Conservation (phyloP, 2,888 invertebrate species). For the Hanleya hanleyi region DNA sequence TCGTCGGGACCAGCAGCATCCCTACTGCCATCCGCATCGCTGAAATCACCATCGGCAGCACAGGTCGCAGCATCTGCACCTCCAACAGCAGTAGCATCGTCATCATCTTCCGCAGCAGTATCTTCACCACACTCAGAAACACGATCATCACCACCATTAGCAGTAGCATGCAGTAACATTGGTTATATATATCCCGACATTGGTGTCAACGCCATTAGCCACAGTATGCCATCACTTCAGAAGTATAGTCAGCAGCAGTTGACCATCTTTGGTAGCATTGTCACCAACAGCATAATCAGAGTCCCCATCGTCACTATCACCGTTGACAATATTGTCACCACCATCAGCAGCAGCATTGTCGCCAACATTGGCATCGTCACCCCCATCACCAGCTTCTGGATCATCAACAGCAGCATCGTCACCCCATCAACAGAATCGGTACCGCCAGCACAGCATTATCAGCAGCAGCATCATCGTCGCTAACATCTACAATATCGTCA, state of each 20-base stretch:
- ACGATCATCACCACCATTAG: too few species aligned
- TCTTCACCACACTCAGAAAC: too few species aligned
- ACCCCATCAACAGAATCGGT: neutral
- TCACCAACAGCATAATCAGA: neutral
- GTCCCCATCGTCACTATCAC: too few species aligned
- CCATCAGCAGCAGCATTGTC: neutral
- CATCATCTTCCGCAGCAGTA: too few species aligned
- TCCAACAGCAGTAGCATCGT: too few species aligned
- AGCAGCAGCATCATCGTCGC: neutral
- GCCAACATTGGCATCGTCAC: neutral
- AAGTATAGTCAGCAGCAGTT: neutral
- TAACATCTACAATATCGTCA: too few species aligned
- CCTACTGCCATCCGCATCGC: too few species aligned
- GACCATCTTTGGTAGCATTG: neutral
- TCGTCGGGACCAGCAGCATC: too few species aligned
- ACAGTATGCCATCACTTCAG: too few species aligned
- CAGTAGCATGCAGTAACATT: too few species aligned
- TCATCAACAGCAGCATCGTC: neutral
- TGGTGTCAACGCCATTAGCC: too few species aligned
- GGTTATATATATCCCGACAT: too few species aligned
- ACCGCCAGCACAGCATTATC: neutral
- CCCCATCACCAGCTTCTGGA: neutral
- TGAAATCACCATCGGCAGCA: neutral
- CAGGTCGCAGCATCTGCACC: neutral
- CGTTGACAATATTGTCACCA: neutral